Percentiles rank a stretch among this genome's conserved stretches.
Conservation (phyloP, 2,888 invertebrate species). For the Hetaerina titia region DNA sequence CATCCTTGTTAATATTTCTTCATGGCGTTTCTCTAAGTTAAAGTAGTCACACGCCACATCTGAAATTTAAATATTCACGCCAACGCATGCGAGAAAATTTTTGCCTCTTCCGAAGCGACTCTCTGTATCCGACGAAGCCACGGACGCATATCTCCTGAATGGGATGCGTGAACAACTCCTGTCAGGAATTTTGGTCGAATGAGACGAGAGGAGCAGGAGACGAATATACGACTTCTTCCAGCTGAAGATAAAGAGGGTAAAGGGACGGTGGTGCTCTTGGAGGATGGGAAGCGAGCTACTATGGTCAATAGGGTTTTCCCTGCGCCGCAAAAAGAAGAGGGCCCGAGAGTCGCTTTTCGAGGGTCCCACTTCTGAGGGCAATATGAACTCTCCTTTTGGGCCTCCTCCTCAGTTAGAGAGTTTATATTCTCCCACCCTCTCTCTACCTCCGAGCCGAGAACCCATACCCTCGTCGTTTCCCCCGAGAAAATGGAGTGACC, state of each 20-base stretch:
- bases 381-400: slow-evolving; percentile 53
- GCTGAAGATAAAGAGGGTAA: not conserved
- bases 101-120: not conserved
- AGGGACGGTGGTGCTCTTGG: not conserved
- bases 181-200: not conserved
- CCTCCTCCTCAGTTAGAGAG: slow-evolving; percentile 13
- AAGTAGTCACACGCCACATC: no score
- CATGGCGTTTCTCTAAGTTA: no score
- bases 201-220: slow-evolving; percentile 22
- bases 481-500: slow-evolving; percentile 47
- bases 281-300: not conserved
- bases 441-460: not conserved
- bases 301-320: slow-evolving; percentile 36
- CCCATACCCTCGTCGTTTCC: not conserved
- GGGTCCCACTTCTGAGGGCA: not conserved
- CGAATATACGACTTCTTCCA: slow-evolving; percentile 49
- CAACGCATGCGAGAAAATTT: no score
- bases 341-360: not conserved
- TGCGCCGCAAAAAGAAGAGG: not conserved
- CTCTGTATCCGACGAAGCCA: not conserved
- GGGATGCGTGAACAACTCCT: slow-evolving; percentile 40
- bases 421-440: slow-evolving; percentile 31
- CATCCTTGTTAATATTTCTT: no score
- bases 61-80: no score
- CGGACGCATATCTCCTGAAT: not conserved